A percentile compares a stretch with the other conserved stretches of the same genome.
phyloP scores from a whole-genome alignment of 2,888 invertebrate species.

The Pantelozetes paolii region DNA sequence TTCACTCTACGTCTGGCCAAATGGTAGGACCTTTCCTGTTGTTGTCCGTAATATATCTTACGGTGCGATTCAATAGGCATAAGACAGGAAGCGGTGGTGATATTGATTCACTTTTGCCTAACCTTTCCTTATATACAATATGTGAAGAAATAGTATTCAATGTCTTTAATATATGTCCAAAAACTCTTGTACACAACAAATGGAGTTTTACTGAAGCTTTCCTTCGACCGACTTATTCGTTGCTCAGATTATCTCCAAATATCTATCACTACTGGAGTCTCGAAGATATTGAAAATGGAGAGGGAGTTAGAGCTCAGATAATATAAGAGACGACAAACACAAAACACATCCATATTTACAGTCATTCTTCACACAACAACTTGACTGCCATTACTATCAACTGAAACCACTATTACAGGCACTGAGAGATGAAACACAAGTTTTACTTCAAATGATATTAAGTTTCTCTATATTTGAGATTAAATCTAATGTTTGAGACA shows the following conservation, averaged over 20 bases:
- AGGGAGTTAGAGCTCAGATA: neutral
- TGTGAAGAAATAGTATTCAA: neutral
- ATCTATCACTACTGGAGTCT: slow-evolving; percentile 18
- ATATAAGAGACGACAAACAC: neutral
- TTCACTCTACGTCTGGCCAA: neutral
- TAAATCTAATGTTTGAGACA: neutral
- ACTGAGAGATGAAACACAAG: no score
- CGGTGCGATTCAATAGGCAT: neutral
- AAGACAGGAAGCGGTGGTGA: slow-evolving; percentile 34
- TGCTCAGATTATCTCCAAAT: slow-evolving; percentile 33
- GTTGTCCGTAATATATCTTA: slow-evolving; percentile 26
- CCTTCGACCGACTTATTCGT: slow-evolving; percentile 23
- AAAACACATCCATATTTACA: slow-evolving; percentile 4
- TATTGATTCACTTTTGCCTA: slow-evolving; percentile 24
- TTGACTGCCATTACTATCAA: neutral
- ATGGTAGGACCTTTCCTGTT: slow-evolving; percentile 35
- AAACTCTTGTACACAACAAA: slow-evolving; percentile 10
- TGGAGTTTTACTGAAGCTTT: neutral
- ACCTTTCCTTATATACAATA: neutral
- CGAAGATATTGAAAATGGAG: slow-evolving; percentile 1
- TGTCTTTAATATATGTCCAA: neutral
- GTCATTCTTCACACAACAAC: neutral
- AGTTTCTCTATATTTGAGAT: neutral
- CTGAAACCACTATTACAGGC: neutral
- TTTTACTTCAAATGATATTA: neutral